A percentile compares a stretch with the other conserved stretches of the same genome.
Evolutionary conservation across 1,140 invertebrate genomes (phyloP).

Genomic region (Anoplolepis gracilipes): DNA sequence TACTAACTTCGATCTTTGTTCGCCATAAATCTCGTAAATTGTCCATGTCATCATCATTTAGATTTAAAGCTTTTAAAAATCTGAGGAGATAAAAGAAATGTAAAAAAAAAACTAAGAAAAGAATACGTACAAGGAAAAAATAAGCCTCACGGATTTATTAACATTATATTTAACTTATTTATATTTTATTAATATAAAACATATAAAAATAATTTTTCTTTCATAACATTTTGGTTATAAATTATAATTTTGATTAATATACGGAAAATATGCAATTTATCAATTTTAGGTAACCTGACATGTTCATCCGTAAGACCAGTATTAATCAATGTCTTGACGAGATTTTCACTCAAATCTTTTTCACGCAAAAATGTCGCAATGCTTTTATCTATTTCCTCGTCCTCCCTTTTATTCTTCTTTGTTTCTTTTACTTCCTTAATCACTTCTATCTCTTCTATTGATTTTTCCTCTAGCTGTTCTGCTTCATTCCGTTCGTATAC

Average conservation of each 20-base stretch:
- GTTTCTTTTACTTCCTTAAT: not conserved
- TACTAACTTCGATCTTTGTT: not conserved
- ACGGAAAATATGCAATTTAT: not conserved
- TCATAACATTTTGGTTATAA: not conserved
- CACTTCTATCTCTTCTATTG: not conserved
- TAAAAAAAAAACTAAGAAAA: not conserved
- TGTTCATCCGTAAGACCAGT: conserved; percentile 54
- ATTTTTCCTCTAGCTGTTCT: not conserved
- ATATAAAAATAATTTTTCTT: not conserved
- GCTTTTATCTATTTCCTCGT: conserved; percentile 6
- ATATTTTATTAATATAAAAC: conserved; percentile 15
- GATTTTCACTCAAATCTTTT: conserved; percentile 61
- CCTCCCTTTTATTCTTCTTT: not conserved
- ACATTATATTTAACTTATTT: not conserved
- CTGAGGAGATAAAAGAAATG: conserved; percentile 14
- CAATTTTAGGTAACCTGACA: conserved; percentile 31
- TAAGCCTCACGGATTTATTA: not conserved
- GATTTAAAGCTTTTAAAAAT: conserved; percentile 56
- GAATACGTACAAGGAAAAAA: not conserved
- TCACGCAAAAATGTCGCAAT: conserved; percentile 48
- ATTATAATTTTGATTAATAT: not conserved
- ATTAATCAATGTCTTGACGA: conserved; percentile 54
- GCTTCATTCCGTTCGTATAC: not conserved
- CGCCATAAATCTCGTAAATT: conserved; percentile 29
- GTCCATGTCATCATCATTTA: conserved; percentile 43